These are phyloP conservation scores for Calypte anna DNA, from an alignment of 2,113 vertebrate species.

Conservation along the genomic window DNA sequence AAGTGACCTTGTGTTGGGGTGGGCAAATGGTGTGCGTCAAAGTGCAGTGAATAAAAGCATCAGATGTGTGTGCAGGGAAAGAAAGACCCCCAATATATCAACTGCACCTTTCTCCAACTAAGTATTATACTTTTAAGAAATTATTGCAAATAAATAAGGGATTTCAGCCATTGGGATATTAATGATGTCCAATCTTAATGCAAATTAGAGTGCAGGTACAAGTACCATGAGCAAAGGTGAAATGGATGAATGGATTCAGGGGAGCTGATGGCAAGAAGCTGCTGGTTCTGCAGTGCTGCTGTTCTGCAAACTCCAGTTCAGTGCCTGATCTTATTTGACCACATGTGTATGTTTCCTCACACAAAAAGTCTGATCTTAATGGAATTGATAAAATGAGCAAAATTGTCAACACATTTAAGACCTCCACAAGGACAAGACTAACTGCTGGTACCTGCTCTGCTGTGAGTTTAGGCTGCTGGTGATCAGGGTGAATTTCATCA, in stretches of 20 bases:
- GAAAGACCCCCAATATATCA: neutral
- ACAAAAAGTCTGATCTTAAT: neutral
- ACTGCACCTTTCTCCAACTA: neutral
- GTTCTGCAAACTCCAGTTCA: neutral
- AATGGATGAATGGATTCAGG: neutral
- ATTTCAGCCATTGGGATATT: neutral
- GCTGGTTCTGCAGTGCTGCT: neutral
- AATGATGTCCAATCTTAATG: neutral
- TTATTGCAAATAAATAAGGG: neutral
- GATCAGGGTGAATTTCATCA: neutral
- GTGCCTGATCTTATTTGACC: neutral
- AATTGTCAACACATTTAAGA: neutral
- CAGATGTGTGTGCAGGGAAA: neutral
- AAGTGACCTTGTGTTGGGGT: neutral
- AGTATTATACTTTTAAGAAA: neutral
- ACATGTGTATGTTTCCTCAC: neutral
- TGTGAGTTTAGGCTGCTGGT: neutral
- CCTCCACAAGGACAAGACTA: neutral
- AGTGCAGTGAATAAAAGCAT: neutral
- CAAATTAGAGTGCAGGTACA: neutral
- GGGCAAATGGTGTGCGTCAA: neutral
- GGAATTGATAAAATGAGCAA: neutral
- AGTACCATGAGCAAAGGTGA: neutral
- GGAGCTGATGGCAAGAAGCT: neutral
- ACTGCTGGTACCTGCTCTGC: neutral